These are phyloP conservation scores for Polypedilum vanderplanki DNA, from an alignment of 1,140 invertebrate genomes.

Conservation along the genomic window DNA sequence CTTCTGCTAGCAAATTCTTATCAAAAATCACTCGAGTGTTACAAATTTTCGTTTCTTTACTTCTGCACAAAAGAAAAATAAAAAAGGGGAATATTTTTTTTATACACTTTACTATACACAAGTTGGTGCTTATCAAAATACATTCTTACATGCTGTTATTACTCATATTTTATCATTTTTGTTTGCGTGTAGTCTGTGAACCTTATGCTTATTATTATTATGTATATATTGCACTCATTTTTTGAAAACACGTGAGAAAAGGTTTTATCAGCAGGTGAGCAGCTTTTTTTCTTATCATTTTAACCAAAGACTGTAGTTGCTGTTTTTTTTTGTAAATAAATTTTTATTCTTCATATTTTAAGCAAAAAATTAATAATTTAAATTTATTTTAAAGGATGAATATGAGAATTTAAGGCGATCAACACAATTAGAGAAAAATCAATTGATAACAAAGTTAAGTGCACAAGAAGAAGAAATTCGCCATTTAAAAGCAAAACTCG, in stretches of 20 bases:
- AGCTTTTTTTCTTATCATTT: not conserved
- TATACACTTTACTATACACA: constrained; percentile 22
- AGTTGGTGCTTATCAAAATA: not conserved
- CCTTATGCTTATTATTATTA: constrained; percentile 4
- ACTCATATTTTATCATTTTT: not conserved
- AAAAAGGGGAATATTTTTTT: constrained; percentile 17
- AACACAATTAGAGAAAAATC: constrained; percentile 49
- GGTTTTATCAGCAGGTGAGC: not conserved
- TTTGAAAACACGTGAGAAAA: not conserved
- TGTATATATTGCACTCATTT: constrained; percentile 6
- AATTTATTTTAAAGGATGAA: constrained; percentile 47
- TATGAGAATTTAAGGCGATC: constrained; percentile 52
- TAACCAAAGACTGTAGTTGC: not conserved
- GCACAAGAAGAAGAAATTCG: constrained; percentile 53
- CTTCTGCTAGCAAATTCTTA: not conserved
- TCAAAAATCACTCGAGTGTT: not conserved
- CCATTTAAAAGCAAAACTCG: constrained; percentile 55
- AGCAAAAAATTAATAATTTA: not conserved
- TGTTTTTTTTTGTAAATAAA: constrained; percentile 22
- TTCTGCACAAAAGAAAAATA: not conserved
- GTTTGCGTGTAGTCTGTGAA: not conserved
- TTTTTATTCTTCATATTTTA: constrained; percentile 30
- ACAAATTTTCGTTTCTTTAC: not conserved
- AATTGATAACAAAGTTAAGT: constrained; percentile 50
- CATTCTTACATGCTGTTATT: not conserved